phyloP scores from a whole-genome alignment of 1,140 invertebrate genomes.

The Drosophila ficusphila region DNA sequence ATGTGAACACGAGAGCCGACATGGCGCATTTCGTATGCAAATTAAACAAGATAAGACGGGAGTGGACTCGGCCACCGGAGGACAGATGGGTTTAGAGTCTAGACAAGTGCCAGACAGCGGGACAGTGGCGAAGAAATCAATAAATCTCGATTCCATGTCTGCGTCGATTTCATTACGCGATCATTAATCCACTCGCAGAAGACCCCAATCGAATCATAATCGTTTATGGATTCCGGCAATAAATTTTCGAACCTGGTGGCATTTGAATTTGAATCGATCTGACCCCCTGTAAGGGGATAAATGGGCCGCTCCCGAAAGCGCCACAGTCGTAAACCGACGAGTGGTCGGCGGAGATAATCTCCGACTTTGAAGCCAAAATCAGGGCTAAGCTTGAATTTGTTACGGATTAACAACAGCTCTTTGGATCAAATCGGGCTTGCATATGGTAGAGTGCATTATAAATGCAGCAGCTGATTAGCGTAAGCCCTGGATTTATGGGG shows the following conservation, averaged over 20 bases:
- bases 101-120: conserved; percentile 62
- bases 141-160: conserved; percentile 38
- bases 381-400: conserved; percentile 57
- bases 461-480: conserved; percentile 75
- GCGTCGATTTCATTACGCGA: conserved; percentile 32
- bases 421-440: conserved; percentile 32
- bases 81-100: conserved; percentile 69
- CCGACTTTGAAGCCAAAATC: conserved; percentile 50
- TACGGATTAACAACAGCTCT: conserved; percentile 66
- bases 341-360: conserved; percentile 63
- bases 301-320: conserved; percentile 56
- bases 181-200: conserved; percentile 41
- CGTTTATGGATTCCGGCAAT: conserved; percentile 74
- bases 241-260: conserved; percentile 46
- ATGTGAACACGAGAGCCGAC: conserved; percentile 51
- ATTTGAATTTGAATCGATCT: conserved; percentile 68
- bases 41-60: conserved; percentile 71
- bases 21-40: conserved; percentile 80
- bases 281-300: conserved; percentile 43
- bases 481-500: conserved; percentile 67
- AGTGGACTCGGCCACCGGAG: neutral
- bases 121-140: conserved; percentile 49
- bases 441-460: conserved; percentile 56
- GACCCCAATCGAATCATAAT: conserved; percentile 62
- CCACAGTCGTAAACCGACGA: conserved; percentile 46